These are phyloP conservation scores for Furcifer pardalis DNA, from an alignment of 2,797 vertebrate genomes.

Conservation along the genomic window DNA sequence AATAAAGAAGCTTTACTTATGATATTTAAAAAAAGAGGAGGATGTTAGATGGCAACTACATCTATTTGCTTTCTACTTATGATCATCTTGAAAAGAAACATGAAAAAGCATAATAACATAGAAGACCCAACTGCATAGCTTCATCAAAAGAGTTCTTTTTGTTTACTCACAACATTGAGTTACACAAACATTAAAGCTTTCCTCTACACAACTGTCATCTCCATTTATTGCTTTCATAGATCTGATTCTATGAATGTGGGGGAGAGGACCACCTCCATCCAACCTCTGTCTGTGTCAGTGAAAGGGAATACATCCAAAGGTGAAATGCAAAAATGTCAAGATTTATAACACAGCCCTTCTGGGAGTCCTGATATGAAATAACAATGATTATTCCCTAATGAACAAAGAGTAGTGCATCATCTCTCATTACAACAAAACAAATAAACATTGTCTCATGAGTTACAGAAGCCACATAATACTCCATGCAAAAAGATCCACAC, in stretches of 20 bases:
- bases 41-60: no score
- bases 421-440: slow-evolving; percentile 14
- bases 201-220: slow-evolving; percentile 15
- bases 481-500: slow-evolving; percentile 18
- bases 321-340: slow-evolving; percentile 25
- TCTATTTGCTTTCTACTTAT: no score
- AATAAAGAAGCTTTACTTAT: no score
- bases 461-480: not conserved
- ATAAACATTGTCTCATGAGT: slow-evolving; percentile 1
- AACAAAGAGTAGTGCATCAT: not conserved
- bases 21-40: no score
- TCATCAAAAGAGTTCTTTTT: slow-evolving; percentile 27
- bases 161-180: slow-evolving; percentile 10
- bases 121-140: slow-evolving; percentile 34
- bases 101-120: no score
- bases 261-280: slow-evolving; percentile 9
- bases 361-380: not conserved
- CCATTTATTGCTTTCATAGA: slow-evolving; percentile 41
- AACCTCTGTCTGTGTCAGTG: slow-evolving; percentile 26
- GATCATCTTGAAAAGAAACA: no score
- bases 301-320: slow-evolving; percentile 17
- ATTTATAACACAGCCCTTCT: slow-evolving; percentile 3
- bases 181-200: slow-evolving; percentile 38
- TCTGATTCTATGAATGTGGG: slow-evolving; percentile 11
- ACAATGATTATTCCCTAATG: slow-evolving; percentile 22